A percentile compares a stretch with the other conserved stretches of the same genome.
Evolutionary conservation across 2,797 vertebrate genomes (phyloP).

Genomic region (Acomys russatus): DNA sequence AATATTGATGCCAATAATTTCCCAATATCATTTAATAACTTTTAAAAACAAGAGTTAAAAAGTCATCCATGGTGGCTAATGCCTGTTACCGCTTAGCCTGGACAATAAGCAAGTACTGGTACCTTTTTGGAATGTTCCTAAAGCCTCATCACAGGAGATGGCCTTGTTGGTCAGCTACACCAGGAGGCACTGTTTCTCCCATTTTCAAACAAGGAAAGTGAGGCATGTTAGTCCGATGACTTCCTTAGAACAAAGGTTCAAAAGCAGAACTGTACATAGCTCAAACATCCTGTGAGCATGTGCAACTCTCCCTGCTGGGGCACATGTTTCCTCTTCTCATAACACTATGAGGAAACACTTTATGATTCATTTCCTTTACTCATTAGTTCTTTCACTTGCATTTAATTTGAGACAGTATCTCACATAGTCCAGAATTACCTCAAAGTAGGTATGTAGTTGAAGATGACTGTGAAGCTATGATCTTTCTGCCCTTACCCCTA

Average conservation of each 20-base stretch:
- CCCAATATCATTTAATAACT: not conserved
- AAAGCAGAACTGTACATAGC: not conserved
- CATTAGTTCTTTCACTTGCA: not conserved
- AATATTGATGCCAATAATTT: conserved; percentile 20
- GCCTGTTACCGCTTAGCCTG: not conserved
- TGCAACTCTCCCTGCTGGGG: not conserved
- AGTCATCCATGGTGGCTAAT: not conserved
- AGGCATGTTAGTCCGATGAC: not conserved
- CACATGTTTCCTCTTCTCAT: not conserved
- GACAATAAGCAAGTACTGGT: not conserved
- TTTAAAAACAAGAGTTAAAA: conserved; percentile 51
- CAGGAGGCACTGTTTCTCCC: not conserved
- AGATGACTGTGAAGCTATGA: not conserved
- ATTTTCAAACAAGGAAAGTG: conserved; percentile 21
- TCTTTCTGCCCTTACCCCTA: not conserved
- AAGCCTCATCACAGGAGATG: not conserved
- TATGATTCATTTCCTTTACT: conserved; percentile 12
- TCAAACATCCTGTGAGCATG: not conserved
- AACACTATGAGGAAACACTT: not conserved
- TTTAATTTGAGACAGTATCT: not conserved
- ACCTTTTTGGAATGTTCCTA: not conserved
- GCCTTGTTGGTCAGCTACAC: not conserved
- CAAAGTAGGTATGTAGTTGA: not conserved
- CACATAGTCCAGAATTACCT: not conserved
- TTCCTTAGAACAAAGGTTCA: conserved; percentile 28